Evolutionary conservation across 2,888 invertebrate species (phyloP).

Genomic region (Apamea sordens): DNA sequence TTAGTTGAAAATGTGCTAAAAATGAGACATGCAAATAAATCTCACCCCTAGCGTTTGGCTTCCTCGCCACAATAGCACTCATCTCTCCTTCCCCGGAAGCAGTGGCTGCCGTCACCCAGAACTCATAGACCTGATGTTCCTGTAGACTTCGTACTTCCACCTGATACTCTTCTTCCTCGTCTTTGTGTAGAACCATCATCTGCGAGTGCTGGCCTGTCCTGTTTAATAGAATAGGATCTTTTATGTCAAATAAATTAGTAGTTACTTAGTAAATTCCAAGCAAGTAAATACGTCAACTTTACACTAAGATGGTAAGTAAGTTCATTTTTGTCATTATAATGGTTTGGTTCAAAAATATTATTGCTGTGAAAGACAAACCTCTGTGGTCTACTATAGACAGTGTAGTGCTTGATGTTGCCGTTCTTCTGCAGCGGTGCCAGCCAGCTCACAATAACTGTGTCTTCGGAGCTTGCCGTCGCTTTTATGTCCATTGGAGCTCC

Average conservation of each 20-base stretch:
- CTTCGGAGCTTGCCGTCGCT: slow-evolving; percentile 94
- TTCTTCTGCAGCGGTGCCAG: slow-evolving; percentile 94
- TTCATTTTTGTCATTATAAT: background rate
- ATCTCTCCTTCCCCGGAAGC: slow-evolving; percentile 92
- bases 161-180: slow-evolving; percentile 80
- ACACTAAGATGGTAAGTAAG: background rate
- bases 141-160: slow-evolving; percentile 92
- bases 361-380: slow-evolving; percentile 69
- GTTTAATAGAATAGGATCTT: slow-evolving; percentile 29
- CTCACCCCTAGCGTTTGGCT: slow-evolving; percentile 92
- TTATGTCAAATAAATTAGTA: background rate
- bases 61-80: slow-evolving; percentile 93
- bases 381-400: slow-evolving; percentile 93
- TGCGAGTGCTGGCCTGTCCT: slow-evolving; percentile 86
- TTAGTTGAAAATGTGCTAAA: background rate
- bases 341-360: background rate
- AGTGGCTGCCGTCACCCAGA: slow-evolving; percentile 96
- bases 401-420: slow-evolving; percentile 95
- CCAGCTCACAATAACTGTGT: slow-evolving; percentile 96
- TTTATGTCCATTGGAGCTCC: slow-evolving; percentile 96
- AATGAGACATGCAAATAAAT: background rate
- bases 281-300: background rate
- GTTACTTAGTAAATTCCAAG: background rate
- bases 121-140: slow-evolving; percentile 94
- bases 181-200: slow-evolving; percentile 76